Base-by-base conservation (phyloP, 1,140 invertebrate genomes). In the Ips typographus region DNA sequence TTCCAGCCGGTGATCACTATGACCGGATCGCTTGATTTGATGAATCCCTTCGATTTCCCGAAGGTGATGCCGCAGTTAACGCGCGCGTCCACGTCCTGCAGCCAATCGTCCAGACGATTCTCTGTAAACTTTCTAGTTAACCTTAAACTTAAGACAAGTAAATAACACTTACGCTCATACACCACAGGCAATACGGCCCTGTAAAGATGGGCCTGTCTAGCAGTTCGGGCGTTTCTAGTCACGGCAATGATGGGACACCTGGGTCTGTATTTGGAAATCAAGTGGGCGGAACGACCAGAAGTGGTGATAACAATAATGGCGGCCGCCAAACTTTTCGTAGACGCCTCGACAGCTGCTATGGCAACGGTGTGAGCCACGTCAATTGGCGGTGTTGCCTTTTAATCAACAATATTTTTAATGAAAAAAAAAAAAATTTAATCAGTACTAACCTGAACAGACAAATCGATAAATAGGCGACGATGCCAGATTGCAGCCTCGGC, bases 401-500 rank as follows among this genome's bases (percentile, higher is more conserved):
- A 42, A 41, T n/a, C 7, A 59, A 59, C 3, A 40, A 40, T 41
- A 42, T 1, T 2, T 7, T 59, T 59, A 41, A 59, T 59, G 2
- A 40, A 59, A 40, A 55, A 55, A n/a, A n/a, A 7, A 3, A 7
- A 40, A 59, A 59, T 59, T 0, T 56, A 7, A 36, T 56, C 38
- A 39, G 3, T 56, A 7, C 77, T 76, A 77, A 89, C 90, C 80
- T 87, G 88, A 58, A 80, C 81, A 1, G 88, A 84, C 6, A 99
- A 84, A 77, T 99, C 97, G 63, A 86, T 87, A 81, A 98, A 98
- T 38, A 96, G 85, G 80, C 96, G 93, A 70, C 88, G 90, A 74
- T 99, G 95, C 90, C 95, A 99, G 66, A 99, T 88, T 3, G 96
- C 97, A 22, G 96, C 93, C 82, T 99, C 98, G 0, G 98, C 98